Evolutionary conservation across 2,888 invertebrate species (phyloP).

Genomic region (Epirrita christyi): DNA sequence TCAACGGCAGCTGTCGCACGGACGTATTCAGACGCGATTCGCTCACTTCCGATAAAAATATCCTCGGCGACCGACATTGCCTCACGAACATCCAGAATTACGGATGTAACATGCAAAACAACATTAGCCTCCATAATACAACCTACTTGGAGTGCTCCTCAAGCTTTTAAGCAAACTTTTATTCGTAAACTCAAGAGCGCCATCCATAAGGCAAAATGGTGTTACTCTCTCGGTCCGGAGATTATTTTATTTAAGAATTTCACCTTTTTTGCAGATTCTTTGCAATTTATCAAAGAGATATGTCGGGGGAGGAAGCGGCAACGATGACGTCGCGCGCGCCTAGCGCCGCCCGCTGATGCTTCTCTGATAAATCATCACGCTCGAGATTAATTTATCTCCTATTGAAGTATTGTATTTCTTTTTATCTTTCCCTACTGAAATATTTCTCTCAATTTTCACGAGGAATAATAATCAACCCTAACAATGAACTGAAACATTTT

Average conservation of each 20-base stretch:
- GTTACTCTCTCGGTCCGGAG: constrained; percentile 34
- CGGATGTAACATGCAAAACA: constrained; percentile 50
- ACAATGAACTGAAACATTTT: constrained; percentile 31
- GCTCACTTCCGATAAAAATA: constrained; percentile 61
- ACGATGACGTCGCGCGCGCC: constrained; percentile 67
- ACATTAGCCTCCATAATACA: constrained; percentile 42
- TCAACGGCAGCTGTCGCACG: constrained; percentile 72
- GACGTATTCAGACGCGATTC: constrained; percentile 58
- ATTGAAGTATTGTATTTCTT: constrained; percentile 57
- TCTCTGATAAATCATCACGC: constrained; percentile 70
- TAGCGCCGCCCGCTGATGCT: constrained; percentile 44
- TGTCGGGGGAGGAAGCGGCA: constrained; percentile 58
- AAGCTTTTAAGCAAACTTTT: constrained; percentile 44
- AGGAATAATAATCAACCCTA: constrained; percentile 23
- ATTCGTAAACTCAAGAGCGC: constrained; percentile 43
- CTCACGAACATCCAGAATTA: constrained; percentile 34
- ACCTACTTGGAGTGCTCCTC: constrained; percentile 37
- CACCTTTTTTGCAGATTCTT: constrained; percentile 63
- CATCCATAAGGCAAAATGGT: constrained; percentile 41
- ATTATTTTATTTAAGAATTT: constrained; percentile 61
- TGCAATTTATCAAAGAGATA: constrained; percentile 75
- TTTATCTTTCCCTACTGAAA: constrained; percentile 43
- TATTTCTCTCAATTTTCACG: constrained; percentile 30
- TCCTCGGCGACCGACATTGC: constrained; percentile 41
- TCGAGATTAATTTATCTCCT: constrained; percentile 68